Conservation (phyloP, 1,140 invertebrate species). For the Trachymyrmex septentrionalis region DNA sequence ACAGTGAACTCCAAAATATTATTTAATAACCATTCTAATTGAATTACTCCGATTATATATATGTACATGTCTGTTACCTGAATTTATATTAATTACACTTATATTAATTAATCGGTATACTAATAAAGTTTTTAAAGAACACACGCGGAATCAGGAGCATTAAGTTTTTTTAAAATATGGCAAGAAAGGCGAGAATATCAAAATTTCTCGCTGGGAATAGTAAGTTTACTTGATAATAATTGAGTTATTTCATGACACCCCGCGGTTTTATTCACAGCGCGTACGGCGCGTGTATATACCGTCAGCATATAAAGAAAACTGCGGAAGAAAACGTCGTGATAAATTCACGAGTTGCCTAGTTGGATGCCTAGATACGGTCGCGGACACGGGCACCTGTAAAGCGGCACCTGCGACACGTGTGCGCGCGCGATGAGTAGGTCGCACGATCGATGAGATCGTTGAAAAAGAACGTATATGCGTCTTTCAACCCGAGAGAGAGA, state of each 20-base stretch:
- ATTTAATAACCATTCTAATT: too few relatives aligned
- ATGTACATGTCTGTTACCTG: too few relatives aligned
- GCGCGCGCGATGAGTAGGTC: conserved; percentile 58
- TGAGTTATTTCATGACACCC: background rate
- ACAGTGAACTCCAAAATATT: too few relatives aligned
- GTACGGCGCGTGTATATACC: background rate
- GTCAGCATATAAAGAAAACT: conserved; percentile 34
- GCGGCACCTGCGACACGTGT: conserved; percentile 57
- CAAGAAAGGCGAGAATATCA: background rate
- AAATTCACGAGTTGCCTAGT: conserved; percentile 58
- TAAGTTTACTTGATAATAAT: background rate
- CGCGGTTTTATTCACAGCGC: conserved; percentile 12
- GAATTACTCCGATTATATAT: too few relatives aligned
- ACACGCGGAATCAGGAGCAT: background rate
- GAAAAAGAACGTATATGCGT: conserved; percentile 32
- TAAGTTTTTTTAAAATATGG: background rate
- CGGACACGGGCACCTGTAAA: conserved; percentile 41
- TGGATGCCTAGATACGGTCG: conserved; percentile 43
- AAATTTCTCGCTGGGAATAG: background rate
- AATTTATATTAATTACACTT: too few relatives aligned
- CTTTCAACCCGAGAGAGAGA: background rate
- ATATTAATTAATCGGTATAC: background rate
- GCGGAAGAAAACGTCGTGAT: conserved; percentile 43
- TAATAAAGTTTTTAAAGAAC: background rate
- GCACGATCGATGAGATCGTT: conserved; percentile 58